Conservation (phyloP, 2,888 invertebrate genomes). For the Amblyjoppa proteus region DNA sequence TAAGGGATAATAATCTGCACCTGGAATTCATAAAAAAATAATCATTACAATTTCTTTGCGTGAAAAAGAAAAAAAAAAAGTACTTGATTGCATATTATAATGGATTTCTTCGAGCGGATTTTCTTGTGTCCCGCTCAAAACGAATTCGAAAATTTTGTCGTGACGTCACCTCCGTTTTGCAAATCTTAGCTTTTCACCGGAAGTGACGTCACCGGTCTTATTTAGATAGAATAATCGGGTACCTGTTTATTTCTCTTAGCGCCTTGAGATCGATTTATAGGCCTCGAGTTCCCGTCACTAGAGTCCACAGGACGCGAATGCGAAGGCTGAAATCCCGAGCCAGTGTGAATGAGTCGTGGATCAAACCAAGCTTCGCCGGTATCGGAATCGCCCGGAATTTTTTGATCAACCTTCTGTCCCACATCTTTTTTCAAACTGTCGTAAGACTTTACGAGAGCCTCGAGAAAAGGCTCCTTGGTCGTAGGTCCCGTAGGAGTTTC, state of each 20-base stretch:
- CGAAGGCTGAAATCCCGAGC: constrained; percentile 55
- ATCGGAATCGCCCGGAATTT: neutral
- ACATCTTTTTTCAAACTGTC: constrained; percentile 66
- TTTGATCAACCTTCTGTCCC: constrained; percentile 12
- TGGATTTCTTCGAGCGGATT: no score
- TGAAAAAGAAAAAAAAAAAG: neutral
- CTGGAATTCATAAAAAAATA: constrained; percentile 85
- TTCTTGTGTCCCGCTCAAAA: no score
- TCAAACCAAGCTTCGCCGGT: constrained; percentile 53
- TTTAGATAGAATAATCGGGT: neutral
- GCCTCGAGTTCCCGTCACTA: constrained; percentile 22
- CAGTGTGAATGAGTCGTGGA: constrained; percentile 53
- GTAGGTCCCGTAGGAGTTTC: constrained; percentile 41
- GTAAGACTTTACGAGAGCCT: constrained; percentile 72
- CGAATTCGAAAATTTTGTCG: no score
- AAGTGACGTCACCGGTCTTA: neutral
- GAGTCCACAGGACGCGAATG: constrained; percentile 16
- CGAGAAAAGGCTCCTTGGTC: constrained; percentile 69
- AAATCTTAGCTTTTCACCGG: no score
- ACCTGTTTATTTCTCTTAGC: constrained; percentile 80
- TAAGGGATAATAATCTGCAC: constrained; percentile 94
- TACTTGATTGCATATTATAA: neutral
- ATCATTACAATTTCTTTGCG: constrained; percentile 80
- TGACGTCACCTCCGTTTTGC: no score
- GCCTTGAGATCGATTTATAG: constrained; percentile 65